Conservation (phyloP, 2,797 vertebrate species). For the Syngnathus acus region DNA sequence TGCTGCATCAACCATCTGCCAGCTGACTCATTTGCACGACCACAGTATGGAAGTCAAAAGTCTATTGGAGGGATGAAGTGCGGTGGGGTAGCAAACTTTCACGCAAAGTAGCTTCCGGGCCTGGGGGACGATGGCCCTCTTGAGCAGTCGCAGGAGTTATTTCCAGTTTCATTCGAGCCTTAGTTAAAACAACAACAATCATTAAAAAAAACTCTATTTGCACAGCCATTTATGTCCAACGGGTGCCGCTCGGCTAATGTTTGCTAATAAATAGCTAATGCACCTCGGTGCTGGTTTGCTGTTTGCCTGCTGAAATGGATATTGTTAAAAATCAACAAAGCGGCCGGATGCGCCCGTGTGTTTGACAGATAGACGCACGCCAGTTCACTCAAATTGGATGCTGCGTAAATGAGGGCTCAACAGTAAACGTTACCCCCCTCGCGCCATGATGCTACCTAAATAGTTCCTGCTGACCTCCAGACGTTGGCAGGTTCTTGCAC, state of each 20-base stretch:
- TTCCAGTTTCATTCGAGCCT: too few species aligned
- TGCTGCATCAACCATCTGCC: constrained; percentile 50
- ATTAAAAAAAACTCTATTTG: constrained; percentile 25
- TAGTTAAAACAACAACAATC: too few species aligned
- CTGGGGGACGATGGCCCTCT: too few species aligned
- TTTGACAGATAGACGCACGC: constrained; percentile 38
- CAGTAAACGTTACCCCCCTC: constrained; percentile 35
- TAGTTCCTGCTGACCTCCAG: constrained; percentile 44
- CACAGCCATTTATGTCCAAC: constrained; percentile 35
- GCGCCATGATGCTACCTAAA: constrained; percentile 23
- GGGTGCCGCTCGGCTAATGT: constrained; percentile 32
- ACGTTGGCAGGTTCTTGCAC: constrained; percentile 20
- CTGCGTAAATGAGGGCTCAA: constrained; percentile 41
- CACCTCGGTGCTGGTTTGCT: constrained; percentile 32
- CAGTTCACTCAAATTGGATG: constrained; percentile 31
- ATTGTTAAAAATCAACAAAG: constrained; percentile 59
- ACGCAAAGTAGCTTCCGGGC: constrained; percentile 9
- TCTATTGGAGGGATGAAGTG: constrained; percentile 6
- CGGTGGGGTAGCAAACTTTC: constrained; percentile 19
- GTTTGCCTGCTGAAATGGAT: constrained; percentile 62
- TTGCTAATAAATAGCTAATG: constrained; percentile 65
- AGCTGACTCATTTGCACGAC: constrained; percentile 40
- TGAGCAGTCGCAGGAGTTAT: too few species aligned
- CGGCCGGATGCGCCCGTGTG: constrained; percentile 20
- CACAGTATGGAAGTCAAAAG: constrained; percentile 21